Base-by-base conservation (phyloP, 2,113 vertebrate species). In the Psephotus haematonotus region DNA sequence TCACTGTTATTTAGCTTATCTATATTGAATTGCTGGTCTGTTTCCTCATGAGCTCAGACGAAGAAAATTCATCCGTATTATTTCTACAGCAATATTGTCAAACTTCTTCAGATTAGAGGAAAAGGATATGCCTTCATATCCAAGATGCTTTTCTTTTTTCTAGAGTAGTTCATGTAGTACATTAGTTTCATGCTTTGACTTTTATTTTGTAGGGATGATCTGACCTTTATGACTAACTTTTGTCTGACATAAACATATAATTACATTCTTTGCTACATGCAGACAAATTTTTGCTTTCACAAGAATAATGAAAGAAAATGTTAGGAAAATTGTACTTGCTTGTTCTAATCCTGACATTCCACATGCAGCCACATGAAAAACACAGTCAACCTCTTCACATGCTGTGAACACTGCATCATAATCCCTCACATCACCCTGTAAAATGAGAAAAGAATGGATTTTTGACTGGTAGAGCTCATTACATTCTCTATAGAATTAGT, bases 341-440 rank as follows among this genome's bases (percentile, higher is more conserved):
- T 99, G 99, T 64, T 99, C 99, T 60, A 98, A 97, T 70, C 99
- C 99, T 0, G 99, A 99, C 98, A 99, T 99, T 81, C 99, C 99
- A 13, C 98, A 99, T 63, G 99, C 99, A 9, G 99, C 99, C 12
- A 98, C 97, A n/a, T 99, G 99, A 91, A 99, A 99, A 76, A 99
- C 95, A 90, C 99, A 99, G 95, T 99, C 98, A 10, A 98, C 98
- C 3, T 98, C 99, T 91, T 99, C 97, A 67, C 99, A 99, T 37
- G 98, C 98, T 41, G 96, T 97, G 80, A 98, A 98, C 44, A 99
- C 98, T 17, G 98, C 98, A 11, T 98, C 96, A 60, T 98, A 98
- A 96, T 99, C 98, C 50, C 98, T 98, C 71, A 99, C 98, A 77
- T 99, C 99, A 18, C 97, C 98, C 99, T 99, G 96, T 6, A 93